Evolutionary conservation across 2,888 invertebrate genomes (phyloP).

Genomic region (Rhamphomyia laevipes): DNA sequence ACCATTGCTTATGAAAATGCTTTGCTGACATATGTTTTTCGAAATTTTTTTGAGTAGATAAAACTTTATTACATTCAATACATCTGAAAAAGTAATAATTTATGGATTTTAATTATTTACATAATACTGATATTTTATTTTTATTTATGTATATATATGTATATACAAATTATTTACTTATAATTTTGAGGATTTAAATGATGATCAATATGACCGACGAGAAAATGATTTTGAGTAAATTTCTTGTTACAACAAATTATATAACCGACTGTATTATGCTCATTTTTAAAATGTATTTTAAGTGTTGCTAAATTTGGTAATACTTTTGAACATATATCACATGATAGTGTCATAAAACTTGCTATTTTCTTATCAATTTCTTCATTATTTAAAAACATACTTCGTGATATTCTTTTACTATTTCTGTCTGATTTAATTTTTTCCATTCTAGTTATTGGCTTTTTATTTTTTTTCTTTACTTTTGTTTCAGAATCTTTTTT

Average conservation of each 20-base stretch:
- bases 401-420: too few relatives aligned
- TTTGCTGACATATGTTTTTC: conserved; percentile 25
- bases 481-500: too few relatives aligned
- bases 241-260: conserved; percentile 33
- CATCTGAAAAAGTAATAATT: conserved; percentile 17
- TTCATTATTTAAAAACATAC: too few relatives aligned
- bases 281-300: conserved; percentile 28
- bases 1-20: conserved; percentile 15
- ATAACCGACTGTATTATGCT: conserved; percentile 30
- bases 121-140: too few relatives aligned
- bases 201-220: conserved; percentile 33
- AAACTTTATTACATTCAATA: conserved; percentile 30
- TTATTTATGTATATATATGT: neutral
- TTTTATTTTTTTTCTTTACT: too few relatives aligned
- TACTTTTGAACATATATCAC: conserved; percentile 26
- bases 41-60: conserved; percentile 32
- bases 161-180: conserved; percentile 14
- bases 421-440: too few relatives aligned
- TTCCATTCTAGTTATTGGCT: too few relatives aligned
- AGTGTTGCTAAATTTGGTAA: conserved; percentile 28
- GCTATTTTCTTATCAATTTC: conserved; percentile 30
- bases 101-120: neutral
- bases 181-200: conserved; percentile 34
- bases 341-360: conserved; percentile 29
- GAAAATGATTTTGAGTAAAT: conserved; percentile 28